Conservation (phyloP, 2,888 invertebrate species). For the Hirudinaria manillensis region DNA sequence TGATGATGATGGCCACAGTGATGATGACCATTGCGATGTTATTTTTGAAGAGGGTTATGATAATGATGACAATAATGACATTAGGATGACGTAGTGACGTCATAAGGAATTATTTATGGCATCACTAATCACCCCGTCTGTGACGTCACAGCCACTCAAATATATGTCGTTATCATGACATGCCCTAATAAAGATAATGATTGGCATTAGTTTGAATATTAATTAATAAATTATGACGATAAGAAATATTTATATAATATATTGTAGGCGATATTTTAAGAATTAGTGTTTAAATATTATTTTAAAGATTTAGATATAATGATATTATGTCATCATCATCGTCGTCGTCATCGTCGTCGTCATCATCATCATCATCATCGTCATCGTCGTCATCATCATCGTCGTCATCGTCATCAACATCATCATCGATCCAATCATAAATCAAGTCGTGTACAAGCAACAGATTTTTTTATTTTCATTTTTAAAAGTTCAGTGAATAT, state of each 20-base stretch:
- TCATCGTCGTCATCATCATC: constrained; percentile 16
- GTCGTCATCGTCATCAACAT: background rate
- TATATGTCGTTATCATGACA: too few species aligned
- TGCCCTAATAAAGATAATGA: background rate
- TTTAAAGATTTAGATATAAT: too few species aligned
- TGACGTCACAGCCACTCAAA: background rate
- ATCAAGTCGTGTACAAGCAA: too few species aligned
- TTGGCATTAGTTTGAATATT: background rate
- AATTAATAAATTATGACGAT: background rate
- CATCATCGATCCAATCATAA: too few species aligned
- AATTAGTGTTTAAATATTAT: too few species aligned
- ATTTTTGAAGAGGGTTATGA: background rate
- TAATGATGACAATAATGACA: constrained; percentile 5
- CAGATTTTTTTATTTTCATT: too few species aligned
- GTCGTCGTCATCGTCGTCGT: background rate
- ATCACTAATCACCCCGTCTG: background rate
- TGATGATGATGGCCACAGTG: background rate
- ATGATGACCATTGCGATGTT: background rate
- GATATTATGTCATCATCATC: background rate
- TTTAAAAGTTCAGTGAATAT: too few species aligned
- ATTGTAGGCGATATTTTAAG: too few species aligned
- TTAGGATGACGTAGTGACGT: background rate
- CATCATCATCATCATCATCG: constrained; percentile 4
- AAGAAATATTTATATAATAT: background rate
- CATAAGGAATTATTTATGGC: background rate